Base-by-base conservation (phyloP, 1,140 invertebrate genomes). In the Drosophila aff. region DNA sequence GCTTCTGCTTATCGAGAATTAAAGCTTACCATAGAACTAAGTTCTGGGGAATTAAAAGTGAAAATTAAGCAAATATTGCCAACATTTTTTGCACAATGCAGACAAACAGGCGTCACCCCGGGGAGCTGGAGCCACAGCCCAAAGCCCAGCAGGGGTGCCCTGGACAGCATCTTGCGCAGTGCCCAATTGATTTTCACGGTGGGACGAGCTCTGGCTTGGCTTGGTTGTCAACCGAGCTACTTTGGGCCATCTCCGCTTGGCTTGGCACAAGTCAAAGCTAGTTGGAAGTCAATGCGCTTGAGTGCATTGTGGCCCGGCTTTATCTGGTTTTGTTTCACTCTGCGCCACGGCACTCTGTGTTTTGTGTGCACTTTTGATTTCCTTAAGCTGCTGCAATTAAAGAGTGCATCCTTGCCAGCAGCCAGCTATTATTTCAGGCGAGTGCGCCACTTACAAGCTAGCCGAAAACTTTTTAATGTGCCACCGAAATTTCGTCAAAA, bases 401-500 rank as follows among this genome's bases (percentile, higher is more conserved):
- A 75, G 50, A 18, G 57, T 64, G 33, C 77, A 66, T 74, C 47
- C 74, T 63, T 63, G 43, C 38, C 28, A 63, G 64, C 46, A 65
- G 49, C 50, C 59, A 63, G 63, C 59, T 72, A 73, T 85, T 85
- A 81, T 82, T 85, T 85, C 73, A 76, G 49, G 62, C 75, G 75
- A 77, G 73, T 77, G 75, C 73, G 40, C 41, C 72, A 76, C 74
- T 76, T 65, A 77, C 74, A 67, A 77, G 66, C 49, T 58, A 63
- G 40, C 67, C 49, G 41, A 79, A 69, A 89, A 79, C 60, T 79
- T 89, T 89, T 78, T 79, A 81, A 89, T 89, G 87, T 73, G 84
- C 74, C 71, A 67, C 59, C 63, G 36, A 79, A 87, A 72, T 77
- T 76, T 71, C 16, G 58, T 53, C 46, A 60, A 65, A 82, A 76